Percentiles rank a stretch among this genome's conserved stretches.
phyloP scores from a whole-genome alignment of 2,113 vertebrate genomes.

The Myanophis thanlyinensis region DNA sequence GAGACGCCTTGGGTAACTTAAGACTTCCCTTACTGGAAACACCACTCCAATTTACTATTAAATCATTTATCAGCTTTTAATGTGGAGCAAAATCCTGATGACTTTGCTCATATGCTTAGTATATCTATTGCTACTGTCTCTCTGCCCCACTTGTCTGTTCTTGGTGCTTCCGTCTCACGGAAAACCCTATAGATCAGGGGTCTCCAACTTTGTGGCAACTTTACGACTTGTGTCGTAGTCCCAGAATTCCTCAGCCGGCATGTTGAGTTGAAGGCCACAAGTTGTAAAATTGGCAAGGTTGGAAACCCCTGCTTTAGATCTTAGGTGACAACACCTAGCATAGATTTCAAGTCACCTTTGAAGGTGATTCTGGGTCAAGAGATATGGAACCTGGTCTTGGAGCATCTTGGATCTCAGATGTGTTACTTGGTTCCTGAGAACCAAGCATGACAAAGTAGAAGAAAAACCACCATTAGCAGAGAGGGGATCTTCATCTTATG shows the following conservation, averaged over 20 bases:
- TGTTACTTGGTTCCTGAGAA: background rate
- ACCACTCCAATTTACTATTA: constrained; percentile 41
- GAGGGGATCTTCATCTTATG: background rate
- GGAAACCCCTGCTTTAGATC: background rate
- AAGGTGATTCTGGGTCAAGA: background rate
- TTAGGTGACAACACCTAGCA: background rate
- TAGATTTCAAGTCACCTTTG: background rate
- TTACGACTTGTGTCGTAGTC: too few relatives aligned
- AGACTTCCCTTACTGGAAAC: constrained; percentile 46
- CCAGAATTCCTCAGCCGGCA: too few relatives aligned
- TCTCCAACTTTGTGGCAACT: too few relatives aligned
- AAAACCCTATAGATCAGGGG: background rate
- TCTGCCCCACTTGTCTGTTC: background rate
- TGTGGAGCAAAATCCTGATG: background rate
- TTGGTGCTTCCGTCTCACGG: background rate
- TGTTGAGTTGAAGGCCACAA: too few relatives aligned
- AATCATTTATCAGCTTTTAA: constrained; percentile 50
- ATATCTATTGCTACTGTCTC: background rate
- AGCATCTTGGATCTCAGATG: background rate
- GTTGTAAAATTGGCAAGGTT: too few relatives aligned
- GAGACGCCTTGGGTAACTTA: constrained; percentile 39
- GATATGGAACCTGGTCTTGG: background rate
- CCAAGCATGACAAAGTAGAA: background rate
- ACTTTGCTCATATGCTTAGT: background rate
- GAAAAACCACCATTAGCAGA: background rate